Evolutionary conservation across 2,888 invertebrate genomes (phyloP).

Genomic region (Podotricha telesiphe): DNA sequence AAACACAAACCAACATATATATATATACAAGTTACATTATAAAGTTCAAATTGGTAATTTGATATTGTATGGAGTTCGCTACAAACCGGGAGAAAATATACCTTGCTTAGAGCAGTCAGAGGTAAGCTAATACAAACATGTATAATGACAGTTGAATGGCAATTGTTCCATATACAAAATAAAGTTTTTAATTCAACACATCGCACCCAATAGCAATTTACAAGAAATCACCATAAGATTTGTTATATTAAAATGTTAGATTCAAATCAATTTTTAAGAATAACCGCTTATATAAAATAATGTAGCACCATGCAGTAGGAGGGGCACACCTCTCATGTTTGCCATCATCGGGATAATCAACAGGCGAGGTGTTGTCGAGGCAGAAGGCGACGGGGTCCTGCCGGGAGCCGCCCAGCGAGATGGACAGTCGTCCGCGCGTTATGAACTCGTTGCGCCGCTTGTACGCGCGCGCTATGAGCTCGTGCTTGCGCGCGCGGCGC

Average conservation of each 20-base stretch:
- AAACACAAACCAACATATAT: background rate
- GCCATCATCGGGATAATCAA: conserved; percentile 69
- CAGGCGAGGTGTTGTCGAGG: conserved; percentile 70
- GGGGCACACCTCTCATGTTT: conserved; percentile 74
- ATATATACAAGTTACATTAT: no score
- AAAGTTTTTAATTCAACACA: no score
- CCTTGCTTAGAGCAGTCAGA: no score
- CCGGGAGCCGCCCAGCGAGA: conserved; percentile 93
- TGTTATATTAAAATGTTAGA: background rate
- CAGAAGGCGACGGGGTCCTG: conserved; percentile 94
- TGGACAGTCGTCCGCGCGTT: conserved; percentile 92
- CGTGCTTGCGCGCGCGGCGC: conserved; percentile 90
- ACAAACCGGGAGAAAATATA: no score
- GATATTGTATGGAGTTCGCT: background rate
- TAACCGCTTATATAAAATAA: background rate
- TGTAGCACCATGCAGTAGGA: no score
- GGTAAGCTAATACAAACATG: no score
- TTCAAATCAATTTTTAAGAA: no score
- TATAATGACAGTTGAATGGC: no score
- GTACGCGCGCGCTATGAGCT: conserved; percentile 95
- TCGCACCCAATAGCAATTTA: no score
- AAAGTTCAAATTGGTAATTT: no score
- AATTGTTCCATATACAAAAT: no score
- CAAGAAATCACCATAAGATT: no score
- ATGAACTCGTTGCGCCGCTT: conserved; percentile 93